Conservation (phyloP, 2,113 vertebrate species). For the Lophochroa leadbeateri region DNA sequence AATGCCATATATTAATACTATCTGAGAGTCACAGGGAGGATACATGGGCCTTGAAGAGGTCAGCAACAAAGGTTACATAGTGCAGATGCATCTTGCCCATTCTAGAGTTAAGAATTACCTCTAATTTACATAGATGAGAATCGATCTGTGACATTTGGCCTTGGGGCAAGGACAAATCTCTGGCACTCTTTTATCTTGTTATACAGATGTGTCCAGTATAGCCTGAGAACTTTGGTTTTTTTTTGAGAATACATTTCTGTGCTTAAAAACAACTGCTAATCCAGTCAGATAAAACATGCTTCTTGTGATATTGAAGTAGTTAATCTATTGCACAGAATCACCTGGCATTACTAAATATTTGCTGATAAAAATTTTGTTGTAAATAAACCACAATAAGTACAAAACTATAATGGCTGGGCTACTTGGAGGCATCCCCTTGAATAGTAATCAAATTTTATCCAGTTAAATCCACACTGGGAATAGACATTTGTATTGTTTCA, state of each 20-base stretch:
- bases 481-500: slow-evolving; percentile 53
- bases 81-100: background rate
- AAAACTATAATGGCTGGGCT: background rate
- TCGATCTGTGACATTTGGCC: accelerated
- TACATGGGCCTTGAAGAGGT: background rate
- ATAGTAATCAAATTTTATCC: background rate
- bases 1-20: background rate
- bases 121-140: background rate
- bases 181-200: background rate
- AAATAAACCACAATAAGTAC: background rate
- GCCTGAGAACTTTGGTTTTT: background rate
- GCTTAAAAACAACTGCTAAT: background rate
- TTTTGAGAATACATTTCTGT: background rate
- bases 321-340: background rate
- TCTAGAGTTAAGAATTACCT: background rate
- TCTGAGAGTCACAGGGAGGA: background rate
- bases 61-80: accelerated
- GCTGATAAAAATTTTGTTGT: background rate
- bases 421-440: background rate
- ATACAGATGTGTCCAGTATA: background rate
- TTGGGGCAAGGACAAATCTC: background rate
- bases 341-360: background rate
- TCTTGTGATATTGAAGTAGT: background rate
- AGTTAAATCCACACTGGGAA: background rate
- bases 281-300: background rate